Base-by-base conservation (phyloP, 2,888 invertebrate genomes). In the Epistrophe grossulariae region DNA sequence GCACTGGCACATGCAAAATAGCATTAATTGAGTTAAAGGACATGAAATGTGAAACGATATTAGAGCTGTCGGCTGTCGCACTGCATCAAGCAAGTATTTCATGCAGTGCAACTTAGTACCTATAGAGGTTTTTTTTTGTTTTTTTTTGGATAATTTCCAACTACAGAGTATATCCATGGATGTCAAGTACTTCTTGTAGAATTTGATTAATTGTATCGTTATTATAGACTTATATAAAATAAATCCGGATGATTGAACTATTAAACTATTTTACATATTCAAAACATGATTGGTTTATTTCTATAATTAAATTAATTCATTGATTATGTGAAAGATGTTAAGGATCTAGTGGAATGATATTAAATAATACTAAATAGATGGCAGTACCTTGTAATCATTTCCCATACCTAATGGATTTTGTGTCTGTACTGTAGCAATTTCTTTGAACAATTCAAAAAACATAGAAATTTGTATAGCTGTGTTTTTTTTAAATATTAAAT, bases 41-140 rank as follows among this genome's bases (percentile, higher is more conserved):
- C 76, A 77, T 77, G 76, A 77, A 57, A 66, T 77, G 66, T 70
- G 70, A 70, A 70, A 70, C 70, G 70, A 70, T 70, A 70, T 70
- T 70, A 70, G 70, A 55, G 70, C 38, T 68, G 68, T 68, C 70
- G 70, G 40, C 40, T 40, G 55, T 70, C 55, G 70, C 70, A 70
- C 55, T 70, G 70, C 70, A 70, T 70, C 70, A 70, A 55, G 55
- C 55, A 70, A 55, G 40, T 70, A 19, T 19, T 55, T 70, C 55
- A 55, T 70, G 70, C 70, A 70, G 40, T 70, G 70, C 15, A 52
- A 68, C 15, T 52, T 11, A 24, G 43, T 15, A 35, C 35, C 35
- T 35, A 31, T 50, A 40, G 19, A 15, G 15, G 40, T 15, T 62
- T 19, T 11, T 3, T 59, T 15, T 62, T 19, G 6, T 3, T 59